Evolutionary conservation across 2,888 invertebrate genomes (phyloP), one percentile per base, ranked within the genome.

Genomic region (Torymus tubicola): DNA sequence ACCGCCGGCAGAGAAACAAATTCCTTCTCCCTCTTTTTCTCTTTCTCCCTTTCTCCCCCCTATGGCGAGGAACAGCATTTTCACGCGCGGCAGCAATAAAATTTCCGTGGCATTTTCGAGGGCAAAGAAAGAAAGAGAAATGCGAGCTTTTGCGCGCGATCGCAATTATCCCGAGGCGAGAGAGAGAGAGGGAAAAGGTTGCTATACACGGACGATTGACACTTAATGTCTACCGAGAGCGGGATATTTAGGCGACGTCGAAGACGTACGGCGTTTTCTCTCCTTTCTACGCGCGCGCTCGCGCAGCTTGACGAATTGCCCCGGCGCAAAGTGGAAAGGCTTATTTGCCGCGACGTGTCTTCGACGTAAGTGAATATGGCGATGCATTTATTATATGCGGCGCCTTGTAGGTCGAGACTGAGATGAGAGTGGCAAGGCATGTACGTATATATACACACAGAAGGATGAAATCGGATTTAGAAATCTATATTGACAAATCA

Each of bases 221-320:
- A 68, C 73, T 63, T 69, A 73, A 79, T 73, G 69, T 53, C 78
- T 57, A 55, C 42, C 31, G 52, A 5, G 42, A 5, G 42, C n/a
- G 12, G 53, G 57, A 60, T 67, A 72, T 72, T 67, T 63, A 73
- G 68, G 55, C 65, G 73, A 68, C 61, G 24, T 31, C 31, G 13
- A 53, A 53, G 69, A 69, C 57, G n/a, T 76, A 67, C 53, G 57
- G 42, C 31, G 68, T 73, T 73, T 73, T 79, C 73, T 79, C 73
- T 79, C 61, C 71, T 71, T 65, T 58, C 71, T 68, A 68, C 52
- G 18, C 12, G 10, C 1, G 16, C 14, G 18, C 16, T 2, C 1
- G 16, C 14, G 16, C 42, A 42, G 42, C 68, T 73, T 68, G 78
- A 72, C 69, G 63, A 73, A 79, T 79, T 63, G 50, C 68, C 63